Percentiles rank a stretch among this genome's conserved stretches.
Evolutionary conservation across 1,140 invertebrate species (phyloP).

Genomic region (Lasioglossum baleicum): DNA sequence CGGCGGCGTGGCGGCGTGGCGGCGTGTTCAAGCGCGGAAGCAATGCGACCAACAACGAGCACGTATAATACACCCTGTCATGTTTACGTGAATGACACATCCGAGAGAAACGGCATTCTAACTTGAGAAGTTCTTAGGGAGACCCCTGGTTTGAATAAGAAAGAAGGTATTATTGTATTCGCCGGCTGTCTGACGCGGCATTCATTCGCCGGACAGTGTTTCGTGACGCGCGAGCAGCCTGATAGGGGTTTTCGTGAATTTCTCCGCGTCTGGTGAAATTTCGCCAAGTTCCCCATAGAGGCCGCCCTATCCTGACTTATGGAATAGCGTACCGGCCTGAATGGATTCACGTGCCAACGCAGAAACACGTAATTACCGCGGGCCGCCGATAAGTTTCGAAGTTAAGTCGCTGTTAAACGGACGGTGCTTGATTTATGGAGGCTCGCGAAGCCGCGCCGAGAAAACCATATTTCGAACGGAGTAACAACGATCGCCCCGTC

Average conservation of each 20-base stretch:
- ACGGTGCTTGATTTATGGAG: slow-evolving; percentile 29
- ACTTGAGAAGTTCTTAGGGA: slow-evolving; percentile 25
- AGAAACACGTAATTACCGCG: slow-evolving; percentile 26
- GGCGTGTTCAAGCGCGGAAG: slow-evolving; percentile 9
- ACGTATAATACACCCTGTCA: slow-evolving; percentile 31
- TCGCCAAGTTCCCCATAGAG: slow-evolving; percentile 30
- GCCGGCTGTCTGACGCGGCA: slow-evolving; percentile 1
- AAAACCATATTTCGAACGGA: not conserved
- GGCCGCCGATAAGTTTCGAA: slow-evolving; percentile 20
- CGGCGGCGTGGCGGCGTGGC: too few species aligned
- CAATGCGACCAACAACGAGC: not conserved
- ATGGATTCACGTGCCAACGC: slow-evolving; percentile 18
- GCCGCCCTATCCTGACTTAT: slow-evolving; percentile 21
- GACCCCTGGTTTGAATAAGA: slow-evolving; percentile 24
- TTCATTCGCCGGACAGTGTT: slow-evolving; percentile 39
- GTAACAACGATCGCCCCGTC: not conserved
- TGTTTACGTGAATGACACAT: slow-evolving; percentile 34
- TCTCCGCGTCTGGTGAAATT: slow-evolving; percentile 28
- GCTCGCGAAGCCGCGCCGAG: slow-evolving; percentile 1
- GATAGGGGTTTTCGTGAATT: slow-evolving; percentile 5
- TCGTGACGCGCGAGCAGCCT: slow-evolving; percentile 17
- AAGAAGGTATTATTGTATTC: slow-evolving; percentile 43
- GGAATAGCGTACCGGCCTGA: slow-evolving; percentile 10
- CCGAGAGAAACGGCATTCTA: slow-evolving; percentile 32
- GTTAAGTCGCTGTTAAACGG: slow-evolving; percentile 35